phyloP scores from a whole-genome alignment of 2,888 invertebrate species.

The Rhamnusium bicolor region DNA sequence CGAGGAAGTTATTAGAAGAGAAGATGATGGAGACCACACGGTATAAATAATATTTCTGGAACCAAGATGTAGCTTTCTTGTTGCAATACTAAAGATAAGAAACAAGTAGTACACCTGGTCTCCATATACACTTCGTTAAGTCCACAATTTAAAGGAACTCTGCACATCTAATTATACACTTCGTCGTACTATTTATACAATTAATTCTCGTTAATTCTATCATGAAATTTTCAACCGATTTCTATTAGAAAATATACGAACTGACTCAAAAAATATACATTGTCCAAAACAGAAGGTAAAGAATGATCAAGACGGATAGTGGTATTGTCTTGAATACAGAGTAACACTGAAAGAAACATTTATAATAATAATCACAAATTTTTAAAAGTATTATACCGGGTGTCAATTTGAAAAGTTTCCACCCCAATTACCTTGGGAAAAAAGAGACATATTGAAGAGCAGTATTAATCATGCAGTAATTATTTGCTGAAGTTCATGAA shows the following conservation, averaged over 20 bases:
- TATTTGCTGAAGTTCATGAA: no score
- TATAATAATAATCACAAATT: no score
- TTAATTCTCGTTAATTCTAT: slow-evolving; percentile 22
- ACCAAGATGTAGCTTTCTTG: slow-evolving; percentile 22
- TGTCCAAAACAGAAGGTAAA: neutral
- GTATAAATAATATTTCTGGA: slow-evolving; percentile 23
- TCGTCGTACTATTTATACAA: slow-evolving; percentile 13
- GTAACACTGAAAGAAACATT: no score
- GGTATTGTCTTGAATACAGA: no score
- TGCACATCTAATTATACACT: slow-evolving; percentile 30
- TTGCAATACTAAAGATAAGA: slow-evolving; percentile 25
- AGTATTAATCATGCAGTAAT: no score
- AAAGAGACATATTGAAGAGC: no score
- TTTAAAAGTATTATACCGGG: neutral
- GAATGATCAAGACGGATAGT: no score
- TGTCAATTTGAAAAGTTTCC: no score
- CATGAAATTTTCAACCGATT: neutral
- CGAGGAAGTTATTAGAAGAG: slow-evolving; percentile 11
- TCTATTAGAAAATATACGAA: neutral
- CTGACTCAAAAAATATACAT: neutral
- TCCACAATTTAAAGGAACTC: slow-evolving; percentile 23
- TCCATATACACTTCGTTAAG: slow-evolving; percentile 32
- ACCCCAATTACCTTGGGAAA: no score
- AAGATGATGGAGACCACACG: slow-evolving; percentile 11
- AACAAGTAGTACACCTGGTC: slow-evolving; percentile 24